These are phyloP conservation scores for Brachionus asplanchnoidis DNA, from an alignment of 1,140 invertebrate genomes.

Conservation along the genomic window DNA sequence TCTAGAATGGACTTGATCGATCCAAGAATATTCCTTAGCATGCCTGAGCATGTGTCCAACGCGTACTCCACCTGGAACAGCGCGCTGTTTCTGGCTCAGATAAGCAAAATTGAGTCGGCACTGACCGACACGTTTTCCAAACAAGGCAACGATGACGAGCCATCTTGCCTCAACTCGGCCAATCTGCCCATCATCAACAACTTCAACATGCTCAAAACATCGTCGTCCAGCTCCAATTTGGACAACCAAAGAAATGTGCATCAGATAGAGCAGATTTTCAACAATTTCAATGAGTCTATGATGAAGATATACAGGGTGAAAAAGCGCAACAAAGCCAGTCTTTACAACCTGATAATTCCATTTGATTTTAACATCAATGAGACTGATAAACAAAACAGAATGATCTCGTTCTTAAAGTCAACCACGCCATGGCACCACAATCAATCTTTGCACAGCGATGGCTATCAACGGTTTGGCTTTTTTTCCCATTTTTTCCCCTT, in stretches of 20 bases:
- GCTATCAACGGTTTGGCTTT: slow-evolving; percentile 5
- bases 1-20: slow-evolving; percentile 31
- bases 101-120: slow-evolving; percentile 2
- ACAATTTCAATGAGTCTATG: slow-evolving; percentile 20
- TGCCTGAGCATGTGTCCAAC: slow-evolving; percentile 18
- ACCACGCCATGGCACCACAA: neutral
- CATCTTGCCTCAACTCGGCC: neutral
- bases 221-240: neutral
- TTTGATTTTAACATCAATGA: neutral
- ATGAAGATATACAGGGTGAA: slow-evolving; percentile 8
- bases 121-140: slow-evolving; percentile 9
- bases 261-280: neutral
- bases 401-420: neutral
- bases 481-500: neutral
- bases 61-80: slow-evolving; percentile 15
- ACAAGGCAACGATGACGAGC: neutral
- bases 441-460: neutral
- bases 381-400: neutral
- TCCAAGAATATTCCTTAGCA: slow-evolving; percentile 21
- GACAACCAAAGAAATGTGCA: neutral
- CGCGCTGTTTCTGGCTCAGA: slow-evolving; percentile 28
- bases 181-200: neutral
- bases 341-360: slow-evolving; percentile 21
- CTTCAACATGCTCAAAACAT: slow-evolving; percentile 8
- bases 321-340: slow-evolving; percentile 19